These are phyloP conservation scores for Pseudomyrmex flavicornis DNA, from an alignment of 1,140 invertebrate species.

Conservation along the genomic window DNA sequence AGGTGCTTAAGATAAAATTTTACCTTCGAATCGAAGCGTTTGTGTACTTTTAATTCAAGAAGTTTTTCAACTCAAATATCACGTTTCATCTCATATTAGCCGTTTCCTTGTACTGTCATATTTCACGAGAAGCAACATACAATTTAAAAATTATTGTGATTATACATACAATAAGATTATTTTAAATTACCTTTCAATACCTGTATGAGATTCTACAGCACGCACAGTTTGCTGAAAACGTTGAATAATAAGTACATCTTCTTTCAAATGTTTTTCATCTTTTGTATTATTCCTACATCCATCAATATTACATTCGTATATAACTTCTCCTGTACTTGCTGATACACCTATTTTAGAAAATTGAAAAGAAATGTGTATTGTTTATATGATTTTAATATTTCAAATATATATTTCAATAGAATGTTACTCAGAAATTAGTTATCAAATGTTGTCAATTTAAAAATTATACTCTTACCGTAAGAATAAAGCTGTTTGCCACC, in stretches of 20 bases:
- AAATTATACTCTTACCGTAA: conserved; percentile 82
- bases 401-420: neutral
- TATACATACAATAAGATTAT: neutral
- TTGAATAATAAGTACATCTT: conserved; percentile 91
- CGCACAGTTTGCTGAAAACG: conserved; percentile 94
- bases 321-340: conserved; percentile 89
- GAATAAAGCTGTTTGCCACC: conserved; percentile 90
- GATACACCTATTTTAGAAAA: conserved; percentile 87
- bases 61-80: too few species aligned
- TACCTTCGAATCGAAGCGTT: too few species aligned
- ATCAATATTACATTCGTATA: conserved; percentile 91
- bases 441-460: too few species aligned
- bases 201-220: conserved; percentile 93
- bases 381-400: conserved; percentile 21
- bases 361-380: neutral
- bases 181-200: conserved; percentile 90
- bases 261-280: conserved; percentile 79
- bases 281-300: conserved; percentile 89
- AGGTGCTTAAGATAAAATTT: too few species aligned
- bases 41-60: too few species aligned
- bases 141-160: neutral
- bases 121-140: too few species aligned
- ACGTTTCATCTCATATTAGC: too few species aligned
- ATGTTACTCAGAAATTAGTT: too few species aligned
- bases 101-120: too few species aligned